These are phyloP conservation scores for Symphodus melops DNA, from an alignment of 2,113 vertebrate genomes.

Conservation along the genomic window DNA sequence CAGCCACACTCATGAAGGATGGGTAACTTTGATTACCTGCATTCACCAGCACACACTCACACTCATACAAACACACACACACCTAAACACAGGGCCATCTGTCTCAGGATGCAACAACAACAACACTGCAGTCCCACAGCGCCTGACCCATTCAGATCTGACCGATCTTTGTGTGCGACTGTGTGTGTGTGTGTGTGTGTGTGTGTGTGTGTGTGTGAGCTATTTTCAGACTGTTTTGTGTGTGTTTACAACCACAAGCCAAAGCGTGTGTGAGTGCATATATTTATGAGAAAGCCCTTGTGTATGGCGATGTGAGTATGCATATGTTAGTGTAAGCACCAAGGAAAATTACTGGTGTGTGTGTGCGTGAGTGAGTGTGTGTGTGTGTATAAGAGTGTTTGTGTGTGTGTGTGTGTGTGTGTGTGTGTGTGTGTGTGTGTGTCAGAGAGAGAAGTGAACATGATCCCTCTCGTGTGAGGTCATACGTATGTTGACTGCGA, in stretches of 20 bases:
- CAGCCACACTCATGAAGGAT: neutral
- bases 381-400: constrained; percentile 1
- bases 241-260: constrained; percentile 49
- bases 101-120: constrained; percentile 65
- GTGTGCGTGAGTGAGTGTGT: constrained; percentile 18
- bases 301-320: constrained; percentile 65
- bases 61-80: constrained; percentile 1
- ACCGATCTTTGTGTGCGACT: constrained; percentile 33
- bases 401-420: neutral
- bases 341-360: constrained; percentile 38
- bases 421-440: neutral
- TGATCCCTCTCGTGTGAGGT: constrained; percentile 50
- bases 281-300: constrained; percentile 61
- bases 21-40: constrained; percentile 10
- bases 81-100: constrained; percentile 61
- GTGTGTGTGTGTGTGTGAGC: constrained; percentile 21
- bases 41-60: neutral
- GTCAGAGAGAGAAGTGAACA: neutral
- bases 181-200: constrained; percentile 2
- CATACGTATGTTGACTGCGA: constrained; percentile 50
- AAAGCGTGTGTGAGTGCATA: constrained; percentile 64
- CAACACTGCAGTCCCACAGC: constrained; percentile 65
- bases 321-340: constrained; percentile 68
- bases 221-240: constrained; percentile 55
- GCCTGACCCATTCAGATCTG: constrained; percentile 50